Base-by-base conservation (phyloP, 2,113 vertebrate genomes). In the Oxyruncus cristatus region DNA sequence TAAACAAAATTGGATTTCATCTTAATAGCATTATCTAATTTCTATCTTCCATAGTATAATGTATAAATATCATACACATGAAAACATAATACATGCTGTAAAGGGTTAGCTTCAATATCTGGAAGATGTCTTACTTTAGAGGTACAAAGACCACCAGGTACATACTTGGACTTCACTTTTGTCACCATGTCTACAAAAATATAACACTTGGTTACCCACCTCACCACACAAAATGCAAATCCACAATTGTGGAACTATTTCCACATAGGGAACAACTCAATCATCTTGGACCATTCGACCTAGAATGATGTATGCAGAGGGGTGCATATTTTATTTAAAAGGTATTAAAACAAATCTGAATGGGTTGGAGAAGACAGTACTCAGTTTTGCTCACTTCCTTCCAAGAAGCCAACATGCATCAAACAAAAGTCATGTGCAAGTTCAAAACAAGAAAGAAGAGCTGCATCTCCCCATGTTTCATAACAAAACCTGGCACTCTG, bases 111-210 rank as follows among this genome's bases (percentile, higher is more conserved):
- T 93, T 93, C 71, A 52, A 62, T 19, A 79, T 42, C 58, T 14
- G 55, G 52, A 76, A 91, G 74, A 39, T n/a, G 12, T n/a, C 58
- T 77, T 88, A 91, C 63, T 92, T 82, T 49, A 86, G 55, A 88
- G 32, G 53, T 46, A 97, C 84, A 93, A 95, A 93, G 81, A 52
- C 17, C 46, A 55, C 4, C 6, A 85, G 39, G 47, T 71, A 96
- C 94, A 90, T 76, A 73, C 2, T 66, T 79, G 1, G 8, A 53
- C 22, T 65, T 77, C 4, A 11, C 42, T 92, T 94, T 50, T 68
- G 21, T 32, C 63, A 80, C 23, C 8, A 32, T 14, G 10, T 70
- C 55, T 72, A 79, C 5, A 41, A 70, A 89, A 73, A 49, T 9
- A 8, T 9, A 80, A 28, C 19, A 32, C 11, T 26, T 66, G 6